Evolutionary conservation across 2,113 vertebrate species (phyloP), one percentile per base, ranked within the genome.

Genomic region (Chloropsis cyanopogon): DNA sequence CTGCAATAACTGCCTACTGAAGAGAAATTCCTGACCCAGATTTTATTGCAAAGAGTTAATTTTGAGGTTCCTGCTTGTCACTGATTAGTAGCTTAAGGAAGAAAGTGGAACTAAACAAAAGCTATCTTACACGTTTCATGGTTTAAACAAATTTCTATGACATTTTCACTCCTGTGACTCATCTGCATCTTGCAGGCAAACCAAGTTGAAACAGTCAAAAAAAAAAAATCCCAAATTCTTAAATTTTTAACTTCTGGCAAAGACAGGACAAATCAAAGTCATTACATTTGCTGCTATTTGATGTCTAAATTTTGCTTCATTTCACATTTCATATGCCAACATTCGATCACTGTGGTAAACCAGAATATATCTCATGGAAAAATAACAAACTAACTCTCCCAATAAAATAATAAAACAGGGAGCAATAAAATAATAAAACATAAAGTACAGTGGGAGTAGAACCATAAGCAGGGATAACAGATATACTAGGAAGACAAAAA

Each of bases 331-430:
- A 42, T 77, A 63, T 3, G 26, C 49, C 56, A 94, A 33, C 19
- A 53, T 64, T 73, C 23, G 37, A 33, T 37, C 52, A n/a, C 28
- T 33, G n/a, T 5, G 25, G 82, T 66, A 93, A 75, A 79, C 44
- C 14, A 31, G 13, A 84, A n/a, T n/a, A 28, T 14, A 77, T 44
- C 28, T 2, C 7, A 68, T 41, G 73, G 72, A 91, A 79, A 39
- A 86, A 83, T 19, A 84, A 68, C 24, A 56, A 19, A 71, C 21
- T 23, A 85, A 63, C 4, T 93, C 47, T 59, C 52, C 10, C 54
- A 61, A 77, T 90, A 91, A 96, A 95, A 90, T 54, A 92, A 94
- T 82, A 79, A 94, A 95, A 10, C 15, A 54, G 44, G 37, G 47
- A 92, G 64, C 61, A 88, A 88, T 93, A 91, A 94, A 88, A 77